Conservation (phyloP, 1,140 invertebrate species). For the Drosophila kepulauana region DNA sequence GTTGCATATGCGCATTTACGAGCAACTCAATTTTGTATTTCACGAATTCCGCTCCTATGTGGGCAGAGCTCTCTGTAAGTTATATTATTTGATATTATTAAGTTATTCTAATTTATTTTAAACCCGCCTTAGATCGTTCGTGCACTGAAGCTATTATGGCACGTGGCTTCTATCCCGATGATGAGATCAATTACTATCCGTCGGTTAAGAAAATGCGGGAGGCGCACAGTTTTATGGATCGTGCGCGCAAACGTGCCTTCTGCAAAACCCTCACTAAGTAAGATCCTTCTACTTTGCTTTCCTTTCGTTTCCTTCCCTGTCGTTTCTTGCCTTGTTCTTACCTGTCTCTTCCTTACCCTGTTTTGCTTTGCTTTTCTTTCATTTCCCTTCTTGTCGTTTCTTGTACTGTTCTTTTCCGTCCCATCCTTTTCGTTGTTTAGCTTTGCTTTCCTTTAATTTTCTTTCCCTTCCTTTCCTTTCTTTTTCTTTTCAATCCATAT, state of each 20-base stretch:
- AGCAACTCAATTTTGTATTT: conserved; percentile 58
- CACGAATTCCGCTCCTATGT: conserved; percentile 67
- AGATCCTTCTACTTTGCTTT: conserved; percentile 9
- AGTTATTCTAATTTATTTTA: not conserved
- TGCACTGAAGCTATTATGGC: conserved; percentile 90
- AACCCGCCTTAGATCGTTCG: conserved; percentile 85
- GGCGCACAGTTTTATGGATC: conserved; percentile 93
- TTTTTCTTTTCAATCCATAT: too few species aligned
- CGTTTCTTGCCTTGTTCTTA: too few species aligned
- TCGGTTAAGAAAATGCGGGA: conserved; percentile 86
- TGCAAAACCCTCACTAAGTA: conserved; percentile 90
- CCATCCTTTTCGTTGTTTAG: too few species aligned
- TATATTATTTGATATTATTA: not conserved
- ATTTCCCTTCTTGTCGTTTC: too few species aligned
- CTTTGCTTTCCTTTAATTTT: too few species aligned
- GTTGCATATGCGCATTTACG: conserved; percentile 86
- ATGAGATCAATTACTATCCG: conserved; percentile 86
- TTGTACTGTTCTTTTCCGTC: too few species aligned
- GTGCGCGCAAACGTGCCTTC: conserved; percentile 91
- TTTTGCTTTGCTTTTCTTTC: too few species aligned
- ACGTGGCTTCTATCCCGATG: conserved; percentile 90
- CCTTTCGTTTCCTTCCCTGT: too few species aligned
- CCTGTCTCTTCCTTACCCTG: too few species aligned
- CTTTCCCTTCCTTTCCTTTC: too few species aligned
- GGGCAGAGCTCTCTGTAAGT: conserved; percentile 67